Percentiles rank a stretch among this genome's conserved stretches.
Conservation (phyloP, 2,888 invertebrate species). For the Luffia ferchaultella region DNA sequence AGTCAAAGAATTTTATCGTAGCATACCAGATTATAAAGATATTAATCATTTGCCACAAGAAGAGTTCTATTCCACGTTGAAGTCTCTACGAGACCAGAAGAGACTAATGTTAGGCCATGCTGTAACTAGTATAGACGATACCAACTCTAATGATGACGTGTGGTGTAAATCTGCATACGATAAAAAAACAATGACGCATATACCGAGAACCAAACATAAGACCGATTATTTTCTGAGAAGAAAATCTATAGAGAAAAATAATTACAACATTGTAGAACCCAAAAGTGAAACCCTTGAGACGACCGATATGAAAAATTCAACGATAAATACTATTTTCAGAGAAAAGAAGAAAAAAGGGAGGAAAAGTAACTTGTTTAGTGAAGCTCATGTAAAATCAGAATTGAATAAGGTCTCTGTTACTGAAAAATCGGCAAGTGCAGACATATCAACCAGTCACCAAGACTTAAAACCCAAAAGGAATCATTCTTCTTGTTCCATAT, state of each 20-base stretch:
- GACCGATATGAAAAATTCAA: background rate
- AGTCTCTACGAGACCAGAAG: slow-evolving; percentile 71
- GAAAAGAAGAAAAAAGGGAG: background rate
- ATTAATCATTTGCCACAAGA: slow-evolving; percentile 77
- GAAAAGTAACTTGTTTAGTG: background rate
- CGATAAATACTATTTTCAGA: background rate
- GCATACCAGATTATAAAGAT: slow-evolving; percentile 83
- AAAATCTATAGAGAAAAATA: background rate
- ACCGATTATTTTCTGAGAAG: background rate
- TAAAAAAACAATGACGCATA: no score
- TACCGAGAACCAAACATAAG: background rate
- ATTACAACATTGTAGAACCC: background rate
- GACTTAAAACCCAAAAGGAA: slow-evolving; percentile 31
- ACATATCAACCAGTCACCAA: background rate
- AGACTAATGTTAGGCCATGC: slow-evolving; percentile 49
- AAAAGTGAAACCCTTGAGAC: background rate
- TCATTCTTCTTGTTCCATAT: slow-evolving; percentile 55
- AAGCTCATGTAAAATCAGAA: no score
- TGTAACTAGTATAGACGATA: slow-evolving; percentile 37
- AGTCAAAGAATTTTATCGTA: slow-evolving; percentile 76
- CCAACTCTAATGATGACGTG: no score
- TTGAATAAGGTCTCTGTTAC: no score
- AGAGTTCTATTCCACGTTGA: slow-evolving; percentile 78
- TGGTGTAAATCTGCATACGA: no score
- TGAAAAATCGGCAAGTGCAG: background rate